Evolutionary conservation across 2,888 invertebrate genomes (phyloP), one percentile per base, ranked within the genome.

Genomic region (Galerucella calmariensis): DNA sequence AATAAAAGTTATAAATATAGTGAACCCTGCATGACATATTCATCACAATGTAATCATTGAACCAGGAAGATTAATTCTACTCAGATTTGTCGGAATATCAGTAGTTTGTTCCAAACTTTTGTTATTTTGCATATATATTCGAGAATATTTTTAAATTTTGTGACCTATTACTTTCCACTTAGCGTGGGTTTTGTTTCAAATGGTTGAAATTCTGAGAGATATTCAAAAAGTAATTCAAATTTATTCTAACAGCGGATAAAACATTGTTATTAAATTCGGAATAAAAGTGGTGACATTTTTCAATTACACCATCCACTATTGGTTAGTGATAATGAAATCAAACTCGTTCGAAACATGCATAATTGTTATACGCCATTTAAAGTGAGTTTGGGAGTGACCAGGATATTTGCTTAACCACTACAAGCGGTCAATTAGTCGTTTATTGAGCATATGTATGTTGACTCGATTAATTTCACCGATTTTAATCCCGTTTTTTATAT

Each of bases 321-420:
- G 24, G 27, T 59, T 59, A 11, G 59, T 59, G 59, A 14, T 81
- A 78, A 78, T 79, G 76, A 77, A 77, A 81, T 79, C 81, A 78
- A 80, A 79, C 78, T 79, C 74, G 79, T 81, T 80, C 79, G 79
- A 81, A 81, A 81, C 81, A 79, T 77, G 78, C 78, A 78, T 80
- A 81, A 69, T 80, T 80, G 80, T 80, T 82, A 79, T 75, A 78
- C 78, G 76, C 69, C 77, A 78, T 74, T 77, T 76, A 78, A 79
- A 79, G 77, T 74, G 77, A 75, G 62, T 77, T 79, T 76, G 73
- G 73, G 72, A 73, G 76, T 63, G 61, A 67, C 48, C 72, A 67
- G 65, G 59, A 69, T 69, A 75, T 75, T 72, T 63, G 68, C 74
- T 58, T 69, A 63, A 77, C 75, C 77, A 72, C 77, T 59, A 41